Evolutionary conservation across 2,113 vertebrate genomes (phyloP).

Genomic region (Neopipo cinnamomea): DNA sequence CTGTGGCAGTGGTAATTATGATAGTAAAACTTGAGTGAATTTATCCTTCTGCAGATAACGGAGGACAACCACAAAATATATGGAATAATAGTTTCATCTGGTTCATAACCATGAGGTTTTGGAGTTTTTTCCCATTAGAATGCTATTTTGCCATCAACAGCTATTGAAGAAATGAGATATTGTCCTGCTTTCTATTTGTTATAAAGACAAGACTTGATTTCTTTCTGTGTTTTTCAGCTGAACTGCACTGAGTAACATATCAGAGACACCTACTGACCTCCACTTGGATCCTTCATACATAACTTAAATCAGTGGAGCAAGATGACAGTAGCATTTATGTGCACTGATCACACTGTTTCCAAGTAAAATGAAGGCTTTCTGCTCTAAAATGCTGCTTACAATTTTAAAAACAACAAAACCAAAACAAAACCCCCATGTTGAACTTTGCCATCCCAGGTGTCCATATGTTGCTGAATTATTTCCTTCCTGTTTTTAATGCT

Average conservation of each 20-base stretch:
- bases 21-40: neutral
- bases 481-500: neutral
- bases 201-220: neutral
- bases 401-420: neutral
- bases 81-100: neutral
- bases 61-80: neutral
- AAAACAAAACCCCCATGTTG: neutral
- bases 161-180: neutral
- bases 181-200: neutral
- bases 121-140: neutral
- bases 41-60: neutral
- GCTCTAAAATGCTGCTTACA: neutral
- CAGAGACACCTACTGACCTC: neutral
- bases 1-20: neutral
- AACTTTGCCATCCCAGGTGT: neutral
- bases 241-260: neutral
- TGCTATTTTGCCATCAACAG: neutral
- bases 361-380: neutral
- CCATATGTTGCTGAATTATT: neutral
- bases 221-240: neutral
- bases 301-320: neutral
- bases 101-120: neutral
- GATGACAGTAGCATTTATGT: neutral
- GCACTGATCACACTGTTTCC: no score
- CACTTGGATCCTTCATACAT: neutral